These are phyloP conservation scores for Dendrocincla tyrannina DNA, from an alignment of 2,797 vertebrate genomes.

Conservation along the genomic window DNA sequence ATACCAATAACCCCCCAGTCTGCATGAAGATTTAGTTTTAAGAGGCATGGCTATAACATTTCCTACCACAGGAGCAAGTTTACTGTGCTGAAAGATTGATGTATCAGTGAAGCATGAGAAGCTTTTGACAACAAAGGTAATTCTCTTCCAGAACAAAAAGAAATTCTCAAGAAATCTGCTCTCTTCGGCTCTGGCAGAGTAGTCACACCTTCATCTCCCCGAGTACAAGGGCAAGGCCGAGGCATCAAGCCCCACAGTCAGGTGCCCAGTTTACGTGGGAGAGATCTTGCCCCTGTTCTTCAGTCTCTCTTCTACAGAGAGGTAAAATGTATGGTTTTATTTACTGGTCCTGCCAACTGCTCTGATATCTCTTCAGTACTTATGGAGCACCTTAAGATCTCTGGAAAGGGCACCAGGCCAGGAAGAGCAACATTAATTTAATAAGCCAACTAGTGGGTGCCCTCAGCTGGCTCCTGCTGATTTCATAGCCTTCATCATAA, in stretches of 20 bases:
- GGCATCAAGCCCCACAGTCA: neutral
- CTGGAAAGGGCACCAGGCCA: neutral
- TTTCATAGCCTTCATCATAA: neutral
- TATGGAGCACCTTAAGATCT: neutral
- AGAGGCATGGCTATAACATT: neutral
- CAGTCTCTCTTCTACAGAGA: neutral
- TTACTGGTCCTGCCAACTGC: neutral
- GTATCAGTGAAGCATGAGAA: neutral
- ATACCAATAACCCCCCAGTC: neutral
- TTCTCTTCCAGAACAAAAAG: neutral
- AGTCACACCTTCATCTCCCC: neutral
- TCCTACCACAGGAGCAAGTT: neutral
- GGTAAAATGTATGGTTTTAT: neutral
- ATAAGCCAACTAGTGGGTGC: neutral
- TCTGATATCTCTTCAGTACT: neutral
- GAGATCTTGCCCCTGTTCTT: neutral
- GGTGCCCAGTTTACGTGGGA: neutral
- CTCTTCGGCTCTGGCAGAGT: neutral
- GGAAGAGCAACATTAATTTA: neutral
- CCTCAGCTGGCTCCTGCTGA: neutral
- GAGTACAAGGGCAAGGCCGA: neutral
- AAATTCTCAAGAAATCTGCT: neutral
- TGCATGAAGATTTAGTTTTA: neutral
- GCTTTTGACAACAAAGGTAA: neutral
- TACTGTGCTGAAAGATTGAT: neutral